phyloP scores from a whole-genome alignment of 2,113 vertebrate genomes.

The Podarcis muralis region DNA sequence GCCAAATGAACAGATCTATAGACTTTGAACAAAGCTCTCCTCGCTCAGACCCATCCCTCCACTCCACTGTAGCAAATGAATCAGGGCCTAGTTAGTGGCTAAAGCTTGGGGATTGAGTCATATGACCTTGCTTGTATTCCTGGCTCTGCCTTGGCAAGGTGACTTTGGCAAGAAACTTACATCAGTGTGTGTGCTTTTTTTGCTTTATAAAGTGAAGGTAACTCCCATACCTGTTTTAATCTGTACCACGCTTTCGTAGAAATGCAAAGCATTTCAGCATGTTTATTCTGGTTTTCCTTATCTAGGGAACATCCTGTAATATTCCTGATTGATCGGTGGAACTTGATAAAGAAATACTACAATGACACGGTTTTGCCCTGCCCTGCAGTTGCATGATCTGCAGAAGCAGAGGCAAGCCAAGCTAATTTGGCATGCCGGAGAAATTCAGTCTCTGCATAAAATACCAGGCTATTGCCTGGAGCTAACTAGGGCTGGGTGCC shows the following conservation, averaged over 20 bases:
- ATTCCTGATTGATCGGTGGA: background rate
- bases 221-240: conserved; percentile 27
- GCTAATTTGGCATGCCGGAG: background rate
- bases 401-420: background rate
- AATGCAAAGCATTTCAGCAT: background rate
- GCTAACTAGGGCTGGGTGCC: background rate
- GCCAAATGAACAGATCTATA: conserved; percentile 44
- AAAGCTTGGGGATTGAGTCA: conserved; percentile 11
- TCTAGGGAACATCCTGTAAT: background rate
- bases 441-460: background rate
- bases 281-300: background rate
- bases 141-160: conserved; percentile 33
- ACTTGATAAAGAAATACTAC: background rate
- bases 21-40: conserved; percentile 52
- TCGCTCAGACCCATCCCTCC: background rate
- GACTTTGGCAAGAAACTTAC: conserved; percentile 51
- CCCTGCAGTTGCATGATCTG: background rate
- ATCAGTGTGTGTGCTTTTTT: conserved; percentile 29
- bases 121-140: conserved; percentile 46
- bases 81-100: conserved; percentile 19
- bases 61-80: conserved; percentile 2
- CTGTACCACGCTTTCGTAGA: background rate
- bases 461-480: background rate
- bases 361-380: background rate
- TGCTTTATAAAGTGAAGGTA: conserved; percentile 52